phyloP scores from a whole-genome alignment of 1,140 invertebrate genomes.

The Drosophila athabasca region DNA sequence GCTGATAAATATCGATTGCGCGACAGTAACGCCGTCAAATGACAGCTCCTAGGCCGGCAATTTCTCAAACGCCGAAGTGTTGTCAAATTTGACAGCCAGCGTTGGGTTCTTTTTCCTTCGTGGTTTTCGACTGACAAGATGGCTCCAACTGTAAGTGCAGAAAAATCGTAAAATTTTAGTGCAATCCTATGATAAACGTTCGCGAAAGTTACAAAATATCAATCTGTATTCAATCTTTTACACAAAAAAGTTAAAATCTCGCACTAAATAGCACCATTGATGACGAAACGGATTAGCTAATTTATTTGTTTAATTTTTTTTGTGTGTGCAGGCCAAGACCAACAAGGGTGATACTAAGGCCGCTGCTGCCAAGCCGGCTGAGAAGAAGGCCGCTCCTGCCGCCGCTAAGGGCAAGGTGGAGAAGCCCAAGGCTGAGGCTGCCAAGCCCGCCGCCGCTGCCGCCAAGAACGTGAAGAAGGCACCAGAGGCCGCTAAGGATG shows the following conservation, averaged over 20 bases:
- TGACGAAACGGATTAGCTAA: background rate
- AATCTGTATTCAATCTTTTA: background rate
- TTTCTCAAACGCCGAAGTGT: no score
- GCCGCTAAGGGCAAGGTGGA: conserved; percentile 82
- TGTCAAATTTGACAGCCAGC: no score
- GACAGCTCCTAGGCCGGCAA: no score
- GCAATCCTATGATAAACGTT: conserved; percentile 25
- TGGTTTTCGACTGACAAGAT: conserved; percentile 79
- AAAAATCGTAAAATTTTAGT: conserved; percentile 29
- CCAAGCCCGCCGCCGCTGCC: conserved; percentile 76
- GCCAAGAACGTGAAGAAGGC: conserved; percentile 77
- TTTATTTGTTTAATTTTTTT: conserved; percentile 13
- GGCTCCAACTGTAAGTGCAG: conserved; percentile 81
- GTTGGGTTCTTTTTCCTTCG: conserved; percentile 79
- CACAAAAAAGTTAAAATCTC: background rate
- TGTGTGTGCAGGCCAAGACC: conserved; percentile 68
- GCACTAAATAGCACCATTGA: background rate
- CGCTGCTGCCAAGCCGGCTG: conserved; percentile 73
- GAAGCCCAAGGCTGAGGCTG: conserved; percentile 81
- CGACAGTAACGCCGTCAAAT: no score
- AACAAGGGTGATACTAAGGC: conserved; percentile 79
- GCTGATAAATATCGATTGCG: no score
- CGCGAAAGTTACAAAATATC: conserved; percentile 25
- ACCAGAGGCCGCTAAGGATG: conserved; percentile 56
- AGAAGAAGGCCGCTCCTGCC: conserved; percentile 77